phyloP scores from a whole-genome alignment of 2,113 vertebrate species.

The rat (Rattus norvegicus) region GRCr8 NC_086038.1:52002501-52003000 shows the following conservation, averaged over 20 bases:
- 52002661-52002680: background rate
- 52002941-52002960: background rate
- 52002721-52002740: constrained; percentile 45
- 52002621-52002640: background rate
- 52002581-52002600: background rate
- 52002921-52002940: background rate
- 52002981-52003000: constrained; percentile 56
- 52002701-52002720: background rate
- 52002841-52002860: background rate
- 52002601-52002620: background rate
- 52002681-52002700: background rate
- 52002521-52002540: background rate
- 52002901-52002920: background rate
- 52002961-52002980: constrained; percentile 17
- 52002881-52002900: background rate
- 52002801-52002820: constrained; percentile 42
- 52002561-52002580: background rate
- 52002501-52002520: background rate
- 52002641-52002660: background rate
- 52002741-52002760: constrained; percentile 21
- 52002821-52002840: constrained; percentile 23
- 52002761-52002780: constrained; percentile 29
- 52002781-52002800: background rate
- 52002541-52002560: background rate
- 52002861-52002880: background rate